phyloP scores from a whole-genome alignment of 2,888 invertebrate genomes.

The Ormyrus nitidulus region DNA sequence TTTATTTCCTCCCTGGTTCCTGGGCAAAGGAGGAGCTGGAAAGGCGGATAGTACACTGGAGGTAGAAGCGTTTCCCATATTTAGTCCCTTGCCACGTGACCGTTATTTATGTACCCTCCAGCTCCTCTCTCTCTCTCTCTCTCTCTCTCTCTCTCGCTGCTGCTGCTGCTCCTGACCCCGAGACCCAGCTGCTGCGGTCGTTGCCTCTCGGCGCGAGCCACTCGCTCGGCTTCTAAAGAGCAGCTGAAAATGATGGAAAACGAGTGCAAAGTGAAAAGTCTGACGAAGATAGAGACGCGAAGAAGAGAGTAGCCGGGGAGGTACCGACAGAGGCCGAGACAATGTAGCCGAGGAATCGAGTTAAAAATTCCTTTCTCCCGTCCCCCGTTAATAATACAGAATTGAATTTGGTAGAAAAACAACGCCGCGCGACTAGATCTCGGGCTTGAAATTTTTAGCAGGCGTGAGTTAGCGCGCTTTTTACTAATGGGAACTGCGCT shows the following conservation, averaged over 20 bases:
- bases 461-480: too few species aligned
- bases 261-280: slow-evolving; percentile 30
- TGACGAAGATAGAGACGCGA: background rate
- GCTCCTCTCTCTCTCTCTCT: background rate
- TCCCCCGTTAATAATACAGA: too few species aligned
- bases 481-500: too few species aligned
- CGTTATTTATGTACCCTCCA: slow-evolving; percentile 43
- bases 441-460: too few species aligned
- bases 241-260: background rate
- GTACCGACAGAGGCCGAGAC: too few species aligned
- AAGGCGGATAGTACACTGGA: background rate
- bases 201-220: background rate
- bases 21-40: background rate
- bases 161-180: slow-evolving; percentile 13
- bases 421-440: too few species aligned
- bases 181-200: background rate
- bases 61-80: slow-evolving; percentile 36
- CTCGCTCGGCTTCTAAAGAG: background rate
- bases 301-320: too few species aligned
- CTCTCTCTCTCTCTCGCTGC: slow-evolving; percentile 20
- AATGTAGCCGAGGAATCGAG: too few species aligned
- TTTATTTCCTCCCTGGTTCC: slow-evolving; percentile 29
- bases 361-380: background rate
- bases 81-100: slow-evolving; percentile 30
- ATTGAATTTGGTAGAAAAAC: too few species aligned